Conservation (phyloP, 2,888 invertebrate species). For the Rosalia funebris region DNA sequence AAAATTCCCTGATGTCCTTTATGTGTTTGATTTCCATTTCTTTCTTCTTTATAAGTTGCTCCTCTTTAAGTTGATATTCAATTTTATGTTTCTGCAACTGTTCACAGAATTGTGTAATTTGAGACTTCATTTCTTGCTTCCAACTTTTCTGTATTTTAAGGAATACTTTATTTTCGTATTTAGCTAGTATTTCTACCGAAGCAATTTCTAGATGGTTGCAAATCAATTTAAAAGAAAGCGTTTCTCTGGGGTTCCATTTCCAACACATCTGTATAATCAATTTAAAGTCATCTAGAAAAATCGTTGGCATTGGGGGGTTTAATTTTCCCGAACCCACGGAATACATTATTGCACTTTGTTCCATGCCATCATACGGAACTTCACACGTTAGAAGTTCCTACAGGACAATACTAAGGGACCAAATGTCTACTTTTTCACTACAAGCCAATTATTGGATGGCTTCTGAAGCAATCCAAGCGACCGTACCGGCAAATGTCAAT, state of each 20-base stretch:
- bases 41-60: conserved; percentile 79
- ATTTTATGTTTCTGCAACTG: conserved; percentile 59
- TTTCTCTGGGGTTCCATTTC: conserved; percentile 88
- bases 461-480: conserved; percentile 99
- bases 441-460: conserved; percentile 96
- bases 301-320: conserved; percentile 88
- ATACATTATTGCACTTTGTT: conserved; percentile 97
- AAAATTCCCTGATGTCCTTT: conserved; percentile 87
- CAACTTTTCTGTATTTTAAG: conserved; percentile 85
- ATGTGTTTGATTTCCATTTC: conserved; percentile 90
- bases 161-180: conserved; percentile 76
- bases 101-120: conserved; percentile 72
- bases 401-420: conserved; percentile 97
- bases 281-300: conserved; percentile 89
- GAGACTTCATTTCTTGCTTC: conserved; percentile 84
- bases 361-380: conserved; percentile 92
- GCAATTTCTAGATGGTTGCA: conserved; percentile 92
- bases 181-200: conserved; percentile 75
- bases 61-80: conserved; percentile 62
- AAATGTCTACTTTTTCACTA: conserved; percentile 97
- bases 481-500: conserved; percentile 98
- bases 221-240: conserved; percentile 91
- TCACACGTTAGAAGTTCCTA: conserved; percentile 98
- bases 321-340: conserved; percentile 96
- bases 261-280: conserved; percentile 92